Evolutionary conservation across 2,888 invertebrate genomes (phyloP), one percentile per base, ranked within the genome.

Genomic region (Tetropium fuscum): DNA sequence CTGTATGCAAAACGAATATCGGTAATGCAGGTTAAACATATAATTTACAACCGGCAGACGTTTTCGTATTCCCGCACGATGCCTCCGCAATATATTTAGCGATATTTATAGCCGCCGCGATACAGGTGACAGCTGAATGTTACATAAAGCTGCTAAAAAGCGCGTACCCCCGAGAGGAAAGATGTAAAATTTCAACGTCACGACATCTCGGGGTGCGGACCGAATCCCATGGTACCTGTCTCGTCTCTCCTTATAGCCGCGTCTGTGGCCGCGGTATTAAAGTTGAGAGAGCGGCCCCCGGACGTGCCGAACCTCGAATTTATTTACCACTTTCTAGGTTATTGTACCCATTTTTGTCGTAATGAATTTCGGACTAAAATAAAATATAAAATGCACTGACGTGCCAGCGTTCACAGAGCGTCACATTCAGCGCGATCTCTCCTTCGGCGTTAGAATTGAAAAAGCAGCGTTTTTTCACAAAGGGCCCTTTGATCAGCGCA

Each of bases 21-120:
- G 65, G 64, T 69, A 69, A 69, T 69, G 60, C 66, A 48, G 63
- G 60, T 62, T 64, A 64, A 68, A 68, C 68, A 62, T 63, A 68
- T 68, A 68, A 71, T 71, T 71, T 71, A 71, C 67, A 66, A 57
- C 63, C 67, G 53, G 58, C 64, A 62, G 65, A 62, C 63, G 65
- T 64, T 36, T 18, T 47, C 63, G 64, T 67, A 64, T 49, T 68
- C 67, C 60, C 62, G 64, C 55, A 61, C 58, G 63, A 55, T 59
- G 30, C 58, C 61, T 54, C 60, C 18, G 58, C 65, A 55, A 65
- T 71, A 68, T 69, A 71, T 68, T 60, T 60, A 54, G 34, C 45
- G 60, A 66, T 66, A 70, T 70, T 69, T 69, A 68, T 66, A 58
- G 66, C 59, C 55, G 48, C 44, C 18, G 54, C 58, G 43, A 54